Percentiles rank a stretch among this genome's conserved stretches.
These are phyloP conservation scores for Colius striatus DNA, from an alignment of 2,113 vertebrate genomes.

Conservation along the genomic window DNA sequence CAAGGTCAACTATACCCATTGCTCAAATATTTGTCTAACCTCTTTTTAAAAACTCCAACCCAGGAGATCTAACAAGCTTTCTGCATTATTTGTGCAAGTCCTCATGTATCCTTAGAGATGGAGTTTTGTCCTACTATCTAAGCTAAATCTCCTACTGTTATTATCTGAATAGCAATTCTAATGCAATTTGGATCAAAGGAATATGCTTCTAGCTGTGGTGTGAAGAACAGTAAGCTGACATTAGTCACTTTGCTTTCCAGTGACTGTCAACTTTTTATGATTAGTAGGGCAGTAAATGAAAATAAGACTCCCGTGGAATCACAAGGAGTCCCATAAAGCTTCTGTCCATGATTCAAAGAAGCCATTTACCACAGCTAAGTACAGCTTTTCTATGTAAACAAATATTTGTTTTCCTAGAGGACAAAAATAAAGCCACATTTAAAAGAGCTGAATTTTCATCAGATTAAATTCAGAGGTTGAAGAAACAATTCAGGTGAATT, in stretches of 20 bases:
- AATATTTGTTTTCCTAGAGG: conserved; percentile 31
- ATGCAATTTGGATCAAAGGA: conserved; percentile 43
- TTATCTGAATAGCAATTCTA: conserved; percentile 18
- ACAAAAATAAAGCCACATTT: conserved; percentile 11
- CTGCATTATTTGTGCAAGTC: not conserved
- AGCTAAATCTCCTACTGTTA: conserved; percentile 25
- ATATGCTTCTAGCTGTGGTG: not conserved
- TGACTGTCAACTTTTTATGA: conserved; percentile 47
- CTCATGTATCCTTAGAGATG: not conserved
- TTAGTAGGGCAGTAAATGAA: conserved; percentile 54
- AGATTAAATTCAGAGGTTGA: conserved; percentile 22
- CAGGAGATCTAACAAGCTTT: not conserved
- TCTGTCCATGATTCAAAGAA: conserved; percentile 38
- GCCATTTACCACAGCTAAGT: conserved; percentile 31
- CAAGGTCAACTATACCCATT: not conserved
- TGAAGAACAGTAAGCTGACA: conserved; percentile 29
- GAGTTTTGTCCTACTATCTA: not conserved
- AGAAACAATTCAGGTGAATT: conserved; percentile 51
- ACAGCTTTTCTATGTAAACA: conserved; percentile 23
- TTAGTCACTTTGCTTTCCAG: conserved; percentile 47
- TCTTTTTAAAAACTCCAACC: not conserved
- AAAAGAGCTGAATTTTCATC: conserved; percentile 17
- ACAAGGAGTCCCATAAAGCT: conserved; percentile 49
- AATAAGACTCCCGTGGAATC: conserved; percentile 42
- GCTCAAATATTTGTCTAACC: not conserved